Conservation (phyloP, 2,797 vertebrate species). For the Amazona finschi region DNA sequence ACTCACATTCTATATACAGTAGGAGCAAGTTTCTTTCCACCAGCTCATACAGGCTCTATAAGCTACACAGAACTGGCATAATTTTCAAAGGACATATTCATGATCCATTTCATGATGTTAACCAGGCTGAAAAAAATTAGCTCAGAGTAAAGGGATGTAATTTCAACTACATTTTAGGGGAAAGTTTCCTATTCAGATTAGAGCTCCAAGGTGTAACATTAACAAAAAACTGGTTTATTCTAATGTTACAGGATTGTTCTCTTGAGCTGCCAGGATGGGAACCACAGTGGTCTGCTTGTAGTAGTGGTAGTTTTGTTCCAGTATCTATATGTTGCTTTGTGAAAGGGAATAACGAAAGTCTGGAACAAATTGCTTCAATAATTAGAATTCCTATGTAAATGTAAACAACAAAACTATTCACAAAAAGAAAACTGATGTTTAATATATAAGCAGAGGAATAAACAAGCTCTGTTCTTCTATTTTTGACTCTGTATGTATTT, state of each 20-base stretch:
- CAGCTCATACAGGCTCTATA: neutral
- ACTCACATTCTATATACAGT: neutral
- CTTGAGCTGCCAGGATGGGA: neutral
- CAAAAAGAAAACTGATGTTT: slow-evolving; percentile 37
- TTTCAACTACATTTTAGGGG: neutral
- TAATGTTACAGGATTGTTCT: slow-evolving; percentile 6
- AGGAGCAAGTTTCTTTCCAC: slow-evolving; percentile 10
- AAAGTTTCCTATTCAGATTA: slow-evolving; percentile 25
- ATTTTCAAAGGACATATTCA: slow-evolving; percentile 31
- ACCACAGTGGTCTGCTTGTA: neutral
- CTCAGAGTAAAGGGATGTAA: neutral
- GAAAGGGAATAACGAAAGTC: neutral
- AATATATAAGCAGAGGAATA: slow-evolving; percentile 51
- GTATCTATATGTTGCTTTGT: neutral
- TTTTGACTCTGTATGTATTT: slow-evolving; percentile 19
- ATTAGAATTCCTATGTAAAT: slow-evolving; percentile 46
- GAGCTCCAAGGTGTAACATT: slow-evolving; percentile 15
- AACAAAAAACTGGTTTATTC: slow-evolving; percentile 20
- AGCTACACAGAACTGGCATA: neutral
- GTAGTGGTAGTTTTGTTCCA: neutral
- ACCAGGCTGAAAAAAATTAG: slow-evolving; percentile 29
- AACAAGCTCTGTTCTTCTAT: slow-evolving; percentile 25
- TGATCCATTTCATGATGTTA: slow-evolving; percentile 26
- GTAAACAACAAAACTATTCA: slow-evolving; percentile 45
- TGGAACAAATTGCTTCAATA: slow-evolving; percentile 26